Conservation (phyloP, 2,797 vertebrate species). For the Silurus aristotelis region DNA sequence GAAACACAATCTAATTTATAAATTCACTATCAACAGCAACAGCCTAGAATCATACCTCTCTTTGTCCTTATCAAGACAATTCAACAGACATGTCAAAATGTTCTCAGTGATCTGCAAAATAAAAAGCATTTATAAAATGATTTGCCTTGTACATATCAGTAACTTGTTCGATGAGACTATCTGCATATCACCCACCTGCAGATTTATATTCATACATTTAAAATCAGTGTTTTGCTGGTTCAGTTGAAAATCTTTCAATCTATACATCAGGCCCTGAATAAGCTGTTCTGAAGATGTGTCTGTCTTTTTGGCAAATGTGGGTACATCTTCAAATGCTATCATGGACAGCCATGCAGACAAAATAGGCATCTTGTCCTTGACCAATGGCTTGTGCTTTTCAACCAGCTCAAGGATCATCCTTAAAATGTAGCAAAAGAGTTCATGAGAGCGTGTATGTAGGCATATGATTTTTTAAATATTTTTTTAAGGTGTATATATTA, state of each 20-base stretch:
- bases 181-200: slow-evolving; percentile 56
- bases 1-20: neutral
- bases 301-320: slow-evolving; percentile 44
- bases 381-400: neutral
- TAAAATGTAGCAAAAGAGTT: slow-evolving; percentile 9
- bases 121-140: neutral
- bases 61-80: slow-evolving; percentile 55
- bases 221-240: fast-evolving
- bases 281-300: slow-evolving; percentile 59
- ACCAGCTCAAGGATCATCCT: slow-evolving; percentile 65
- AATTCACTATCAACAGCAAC: neutral
- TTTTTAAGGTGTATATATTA: too few species aligned
- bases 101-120: slow-evolving; percentile 50
- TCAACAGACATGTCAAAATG: slow-evolving; percentile 57
- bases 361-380: slow-evolving; percentile 60
- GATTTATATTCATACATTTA: neutral
- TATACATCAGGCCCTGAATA: slow-evolving; percentile 69
- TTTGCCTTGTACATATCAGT: neutral
- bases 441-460: neutral
- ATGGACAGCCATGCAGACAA: slow-evolving; percentile 66
- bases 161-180: neutral
- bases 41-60: slow-evolving; percentile 57
- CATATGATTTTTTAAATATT: neutral
- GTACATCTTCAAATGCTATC: slow-evolving; percentile 64
- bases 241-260: slow-evolving; percentile 49